Conservation (phyloP, 2,888 invertebrate species). For the Holacanthella duospinosa region DNA sequence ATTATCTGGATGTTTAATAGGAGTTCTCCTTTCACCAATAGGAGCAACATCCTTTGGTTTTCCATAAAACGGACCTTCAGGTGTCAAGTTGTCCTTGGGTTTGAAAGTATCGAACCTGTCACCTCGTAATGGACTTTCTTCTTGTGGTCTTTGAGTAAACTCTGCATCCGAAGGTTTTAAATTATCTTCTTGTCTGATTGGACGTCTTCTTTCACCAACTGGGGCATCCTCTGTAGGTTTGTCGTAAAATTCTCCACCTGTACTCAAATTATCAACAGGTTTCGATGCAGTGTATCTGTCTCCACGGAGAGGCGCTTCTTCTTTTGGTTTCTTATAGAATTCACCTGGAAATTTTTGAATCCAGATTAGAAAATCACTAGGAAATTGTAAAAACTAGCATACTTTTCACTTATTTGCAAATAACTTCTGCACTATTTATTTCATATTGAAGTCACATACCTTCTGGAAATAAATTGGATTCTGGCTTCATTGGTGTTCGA, state of each 20-base stretch:
- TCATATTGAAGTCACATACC: slow-evolving; percentile 45
- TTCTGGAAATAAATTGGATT: slow-evolving; percentile 44
- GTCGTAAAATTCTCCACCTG: slow-evolving; percentile 39
- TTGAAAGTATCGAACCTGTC: slow-evolving; percentile 38
- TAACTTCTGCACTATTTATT: slow-evolving; percentile 32
- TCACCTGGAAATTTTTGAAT: background rate
- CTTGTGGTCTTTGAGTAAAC: slow-evolving; percentile 43
- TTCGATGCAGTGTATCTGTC: slow-evolving; percentile 37
- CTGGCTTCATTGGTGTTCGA: slow-evolving; percentile 40
- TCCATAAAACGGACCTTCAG: slow-evolving; percentile 44
- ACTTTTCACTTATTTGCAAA: slow-evolving; percentile 46
- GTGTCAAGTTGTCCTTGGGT: slow-evolving; percentile 41
- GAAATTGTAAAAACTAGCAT: background rate
- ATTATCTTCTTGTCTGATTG: slow-evolving; percentile 47
- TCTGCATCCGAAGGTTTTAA: slow-evolving; percentile 54
- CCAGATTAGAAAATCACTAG: background rate
- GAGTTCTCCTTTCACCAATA: slow-evolving; percentile 39
- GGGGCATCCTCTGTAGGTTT: slow-evolving; percentile 14
- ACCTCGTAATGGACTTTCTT: slow-evolving; percentile 20
- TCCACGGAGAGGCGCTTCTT: slow-evolving; percentile 30
- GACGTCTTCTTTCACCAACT: slow-evolving; percentile 39
- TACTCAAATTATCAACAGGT: slow-evolving; percentile 44
- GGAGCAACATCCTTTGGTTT: slow-evolving; percentile 15
- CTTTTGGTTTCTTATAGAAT: slow-evolving; percentile 43
- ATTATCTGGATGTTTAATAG: slow-evolving; percentile 47